These are phyloP conservation scores for Nematostella vectensis DNA, from an alignment of 92 coral and sea anemone genomes.

Conservation along the genomic window DNA sequence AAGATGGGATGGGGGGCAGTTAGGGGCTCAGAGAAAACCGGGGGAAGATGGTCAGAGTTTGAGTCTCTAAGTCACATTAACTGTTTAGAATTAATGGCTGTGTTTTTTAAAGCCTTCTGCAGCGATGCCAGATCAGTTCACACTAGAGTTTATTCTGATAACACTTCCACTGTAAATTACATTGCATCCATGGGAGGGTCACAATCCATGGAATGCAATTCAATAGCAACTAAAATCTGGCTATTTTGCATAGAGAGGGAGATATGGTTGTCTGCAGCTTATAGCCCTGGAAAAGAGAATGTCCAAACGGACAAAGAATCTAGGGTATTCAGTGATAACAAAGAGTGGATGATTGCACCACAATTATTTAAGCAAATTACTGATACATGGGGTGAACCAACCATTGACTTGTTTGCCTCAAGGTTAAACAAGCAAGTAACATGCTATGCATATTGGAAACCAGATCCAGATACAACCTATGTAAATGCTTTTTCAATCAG, in stretches of 20 bases:
- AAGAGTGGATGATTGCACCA: constrained; percentile 19
- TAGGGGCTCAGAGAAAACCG: constrained; percentile 4
- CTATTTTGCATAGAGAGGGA: constrained; percentile 6
- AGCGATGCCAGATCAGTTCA: neutral
- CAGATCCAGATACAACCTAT: constrained; percentile 41
- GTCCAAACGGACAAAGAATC: constrained; percentile 9
- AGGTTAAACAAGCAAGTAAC: constrained; percentile 26
- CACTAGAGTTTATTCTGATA: constrained; percentile 21
- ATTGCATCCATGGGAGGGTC: constrained; percentile 30
- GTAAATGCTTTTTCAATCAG: constrained; percentile 31
- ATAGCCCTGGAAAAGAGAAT: constrained; percentile 25
- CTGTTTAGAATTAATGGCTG: constrained; percentile 3
- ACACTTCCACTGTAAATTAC: constrained; percentile 18
- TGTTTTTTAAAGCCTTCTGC: constrained; percentile 3
- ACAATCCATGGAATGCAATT: constrained; percentile 21
- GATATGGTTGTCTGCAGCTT: constrained; percentile 22
- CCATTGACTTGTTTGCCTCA: constrained; percentile 28
- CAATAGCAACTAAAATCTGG: constrained; percentile 19
- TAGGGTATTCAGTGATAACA: constrained; percentile 3
- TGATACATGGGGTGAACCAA: constrained; percentile 15
- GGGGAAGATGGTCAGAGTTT: constrained; percentile 2
- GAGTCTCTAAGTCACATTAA: neutral
- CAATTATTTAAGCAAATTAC: constrained; percentile 15
- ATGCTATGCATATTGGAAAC: constrained; percentile 36
- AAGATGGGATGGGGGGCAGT: constrained; percentile 24